Evolutionary conservation across 2,888 invertebrate genomes (phyloP).

Genomic region (Thymelicus acteon): DNA sequence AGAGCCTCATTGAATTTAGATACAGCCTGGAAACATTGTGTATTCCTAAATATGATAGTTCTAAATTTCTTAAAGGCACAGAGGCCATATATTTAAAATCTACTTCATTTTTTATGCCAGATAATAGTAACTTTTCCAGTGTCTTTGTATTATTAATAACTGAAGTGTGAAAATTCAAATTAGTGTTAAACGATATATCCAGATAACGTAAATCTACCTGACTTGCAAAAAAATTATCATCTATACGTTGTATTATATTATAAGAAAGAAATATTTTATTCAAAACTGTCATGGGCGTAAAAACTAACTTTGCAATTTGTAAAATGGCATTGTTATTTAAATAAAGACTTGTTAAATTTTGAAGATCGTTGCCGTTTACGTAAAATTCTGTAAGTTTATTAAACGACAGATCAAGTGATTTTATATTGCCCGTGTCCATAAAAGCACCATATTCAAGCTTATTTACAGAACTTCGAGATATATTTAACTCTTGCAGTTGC

Average conservation of each 20-base stretch:
- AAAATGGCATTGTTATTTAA: slow-evolving; percentile 61
- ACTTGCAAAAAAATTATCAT: slow-evolving; percentile 49
- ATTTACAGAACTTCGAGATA: slow-evolving; percentile 59
- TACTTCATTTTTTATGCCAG: slow-evolving; percentile 51
- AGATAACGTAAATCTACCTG: slow-evolving; percentile 52
- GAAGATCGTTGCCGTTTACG: slow-evolving; percentile 59
- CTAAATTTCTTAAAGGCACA: slow-evolving; percentile 48
- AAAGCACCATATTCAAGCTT: slow-evolving; percentile 62
- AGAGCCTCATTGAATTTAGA: slow-evolving; percentile 48
- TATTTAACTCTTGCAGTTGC: slow-evolving; percentile 57
- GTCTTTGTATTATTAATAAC: slow-evolving; percentile 46
- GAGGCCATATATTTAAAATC: slow-evolving; percentile 48
- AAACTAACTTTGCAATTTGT: slow-evolving; percentile 46
- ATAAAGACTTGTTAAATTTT: slow-evolving; percentile 51
- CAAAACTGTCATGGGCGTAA: slow-evolving; percentile 51
- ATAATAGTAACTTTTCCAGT: slow-evolving; percentile 54
- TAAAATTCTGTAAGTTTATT: slow-evolving; percentile 57
- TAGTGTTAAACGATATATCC: slow-evolving; percentile 63
- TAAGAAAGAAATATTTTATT: slow-evolving; percentile 52
- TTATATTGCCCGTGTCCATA: slow-evolving; percentile 53
- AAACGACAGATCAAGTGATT: slow-evolving; percentile 63
- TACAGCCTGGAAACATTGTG: slow-evolving; percentile 52
- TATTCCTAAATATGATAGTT: slow-evolving; percentile 54
- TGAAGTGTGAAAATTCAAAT: slow-evolving; percentile 49
- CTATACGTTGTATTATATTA: slow-evolving; percentile 53